Base-by-base conservation (phyloP, 2,797 vertebrate species). In the Premnoplex brunnescens region DNA sequence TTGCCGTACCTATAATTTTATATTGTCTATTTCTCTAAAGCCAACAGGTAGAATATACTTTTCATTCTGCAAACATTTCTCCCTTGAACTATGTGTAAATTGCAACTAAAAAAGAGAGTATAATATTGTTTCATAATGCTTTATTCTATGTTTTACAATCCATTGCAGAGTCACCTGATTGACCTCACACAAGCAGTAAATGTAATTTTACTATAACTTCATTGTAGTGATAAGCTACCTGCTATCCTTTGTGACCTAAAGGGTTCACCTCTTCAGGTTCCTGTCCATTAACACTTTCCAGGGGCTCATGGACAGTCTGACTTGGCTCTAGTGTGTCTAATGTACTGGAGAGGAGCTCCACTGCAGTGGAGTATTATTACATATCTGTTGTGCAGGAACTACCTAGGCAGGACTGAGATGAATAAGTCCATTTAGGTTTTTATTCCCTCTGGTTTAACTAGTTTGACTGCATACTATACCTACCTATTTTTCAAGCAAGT, bases 381-480 rank as follows among this genome's bases (percentile, higher is more conserved):
- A 86, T 88, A 96, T 43, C 85, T 88, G 58, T 67, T 92, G 21
- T 73, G 44, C 46, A 89, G 56, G 55, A 83, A 37, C 30, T 86
- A 58, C 58, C 51, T 76, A 68, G 69, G 74, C 67, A 85, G n/a
- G 86, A 37, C 73, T 52, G 54, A 95, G 88, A 91, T 34, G 66
- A 69, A 48, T 59, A 78, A 90, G 6, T 89, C 49, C 64, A 58
- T 93, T 94, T 91, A 32, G 8, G 7, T 26, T 90, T 96, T 96
- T 96, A 89, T 93, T 94, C 32, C 19, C 67, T 78, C 73, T 91
- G 44, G 34, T 87, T 97, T 96, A 94, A 95, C 55, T 67, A 91
- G 37, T 80, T 93, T 81, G 36, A 69, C 88, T 94, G 58, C 60
- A 32, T 41, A 7, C 7, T 13, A 46, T 46, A 46, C 39, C 19